Conservation (phyloP, 2,888 invertebrate species). For the Ectropis crepuscularia region DNA sequence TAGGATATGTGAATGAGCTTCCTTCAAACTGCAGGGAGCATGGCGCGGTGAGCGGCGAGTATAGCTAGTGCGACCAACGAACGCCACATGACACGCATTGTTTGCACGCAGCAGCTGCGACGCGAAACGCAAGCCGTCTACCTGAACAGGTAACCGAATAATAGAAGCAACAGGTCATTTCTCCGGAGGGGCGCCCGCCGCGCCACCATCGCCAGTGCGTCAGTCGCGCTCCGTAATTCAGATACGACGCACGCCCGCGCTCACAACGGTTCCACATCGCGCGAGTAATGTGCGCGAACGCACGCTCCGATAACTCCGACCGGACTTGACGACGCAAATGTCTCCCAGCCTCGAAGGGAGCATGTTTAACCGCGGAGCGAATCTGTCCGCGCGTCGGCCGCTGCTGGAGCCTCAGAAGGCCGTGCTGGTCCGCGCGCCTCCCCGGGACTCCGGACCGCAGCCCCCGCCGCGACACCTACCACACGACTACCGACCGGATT, state of each 20-base stretch:
- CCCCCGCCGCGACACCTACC: conserved; percentile 58
- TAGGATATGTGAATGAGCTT: conserved; percentile 67
- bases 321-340: conserved; percentile 78
- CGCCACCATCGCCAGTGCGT: conserved; percentile 43
- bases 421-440: conserved; percentile 73
- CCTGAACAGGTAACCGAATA: conserved; percentile 76
- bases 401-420: conserved; percentile 80
- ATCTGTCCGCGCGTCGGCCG: conserved; percentile 79
- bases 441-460: conserved; percentile 72
- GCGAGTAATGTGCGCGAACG: conserved; percentile 79
- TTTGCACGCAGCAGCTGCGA: conserved; percentile 75
- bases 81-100: conserved; percentile 72
- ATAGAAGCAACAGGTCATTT: conserved; percentile 81
- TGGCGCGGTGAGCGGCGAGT: background rate
- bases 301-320: conserved; percentile 63
- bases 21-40: conserved; percentile 29
- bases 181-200: conserved; percentile 69
- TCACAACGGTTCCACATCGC: conserved; percentile 48
- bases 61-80: conserved; percentile 24
- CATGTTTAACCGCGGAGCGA: conserved; percentile 81
- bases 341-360: conserved; percentile 81
- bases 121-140: conserved; percentile 70
- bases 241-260: conserved; percentile 49
- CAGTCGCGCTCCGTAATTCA: conserved; percentile 66
- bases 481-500: conserved; percentile 69